These are phyloP conservation scores for Varecia variegata DNA, from an alignment of 2,797 vertebrate species.

Conservation along the genomic window DNA sequence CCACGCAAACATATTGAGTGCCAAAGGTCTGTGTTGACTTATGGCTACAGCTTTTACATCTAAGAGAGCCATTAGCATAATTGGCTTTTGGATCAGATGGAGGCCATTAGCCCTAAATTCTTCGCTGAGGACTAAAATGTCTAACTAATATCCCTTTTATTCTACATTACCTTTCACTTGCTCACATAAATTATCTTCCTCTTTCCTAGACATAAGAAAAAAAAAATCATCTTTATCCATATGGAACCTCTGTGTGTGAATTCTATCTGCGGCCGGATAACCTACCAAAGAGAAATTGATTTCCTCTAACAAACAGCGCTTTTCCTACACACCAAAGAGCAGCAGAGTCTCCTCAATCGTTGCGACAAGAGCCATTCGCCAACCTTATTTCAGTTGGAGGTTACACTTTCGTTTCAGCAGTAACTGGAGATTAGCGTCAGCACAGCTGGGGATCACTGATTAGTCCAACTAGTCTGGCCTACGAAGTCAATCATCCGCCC, in stretches of 20 bases:
- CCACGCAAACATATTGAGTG: conserved; percentile 30
- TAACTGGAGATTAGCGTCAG: background rate
- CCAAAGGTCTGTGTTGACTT: conserved; percentile 65
- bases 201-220: conserved; percentile 51
- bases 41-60: conserved; percentile 69
- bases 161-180: conserved; percentile 53
- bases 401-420: background rate
- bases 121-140: conserved; percentile 67
- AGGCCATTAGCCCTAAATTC: conserved; percentile 81
- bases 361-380: background rate
- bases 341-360: background rate
- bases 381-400: conserved; percentile 14
- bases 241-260: background rate
- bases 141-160: conserved; percentile 74
- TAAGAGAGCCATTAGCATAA: conserved; percentile 81
- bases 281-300: conserved; percentile 43
- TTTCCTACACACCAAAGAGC: background rate
- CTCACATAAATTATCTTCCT: conserved; percentile 65
- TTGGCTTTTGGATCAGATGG: conserved; percentile 77
- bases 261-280: background rate
- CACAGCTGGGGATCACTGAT: background rate
- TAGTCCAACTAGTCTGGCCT: background rate
- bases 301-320: conserved; percentile 39
- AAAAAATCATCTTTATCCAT: background rate
- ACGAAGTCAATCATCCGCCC: background rate